Conservation (phyloP, 2,888 invertebrate genomes). For the Drosophila leonis region DNA sequence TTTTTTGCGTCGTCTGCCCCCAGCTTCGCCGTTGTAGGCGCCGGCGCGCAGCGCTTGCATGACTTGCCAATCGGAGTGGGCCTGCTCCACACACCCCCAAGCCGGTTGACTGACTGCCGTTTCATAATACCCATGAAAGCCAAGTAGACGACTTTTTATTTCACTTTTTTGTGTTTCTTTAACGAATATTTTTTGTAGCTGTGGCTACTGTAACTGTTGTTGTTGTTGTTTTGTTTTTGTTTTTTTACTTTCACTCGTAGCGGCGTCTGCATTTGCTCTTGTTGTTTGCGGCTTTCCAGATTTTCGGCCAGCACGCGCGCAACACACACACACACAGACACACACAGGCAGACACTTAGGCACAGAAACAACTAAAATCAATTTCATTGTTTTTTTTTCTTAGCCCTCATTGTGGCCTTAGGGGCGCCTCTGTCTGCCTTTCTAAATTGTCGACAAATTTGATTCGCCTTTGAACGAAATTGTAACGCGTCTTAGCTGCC, state of each 20-base stretch:
- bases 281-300: constrained; percentile 48
- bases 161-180: constrained; percentile 63
- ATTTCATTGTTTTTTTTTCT: constrained; percentile 65
- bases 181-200: constrained; percentile 18
- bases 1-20: constrained; percentile 28
- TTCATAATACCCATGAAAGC: constrained; percentile 80
- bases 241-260: constrained; percentile 72
- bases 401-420: constrained; percentile 9
- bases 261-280: constrained; percentile 47
- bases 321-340: constrained; percentile 15
- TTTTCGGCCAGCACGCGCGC: constrained; percentile 63
- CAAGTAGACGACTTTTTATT: constrained; percentile 62
- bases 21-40: constrained; percentile 28
- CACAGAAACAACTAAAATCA: constrained; percentile 53
- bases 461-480: constrained; percentile 71
- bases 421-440: constrained; percentile 54
- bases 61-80: constrained; percentile 53
- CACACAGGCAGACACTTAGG: constrained; percentile 15
- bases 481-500: constrained; percentile 59
- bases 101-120: constrained; percentile 73
- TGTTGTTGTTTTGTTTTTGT: constrained; percentile 22
- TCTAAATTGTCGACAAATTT: constrained; percentile 73
- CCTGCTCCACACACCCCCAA: constrained; percentile 14
- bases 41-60: constrained; percentile 64
- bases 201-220: neutral